Conservation (phyloP, 1,140 invertebrate species). For the Aethina tumida region DNA sequence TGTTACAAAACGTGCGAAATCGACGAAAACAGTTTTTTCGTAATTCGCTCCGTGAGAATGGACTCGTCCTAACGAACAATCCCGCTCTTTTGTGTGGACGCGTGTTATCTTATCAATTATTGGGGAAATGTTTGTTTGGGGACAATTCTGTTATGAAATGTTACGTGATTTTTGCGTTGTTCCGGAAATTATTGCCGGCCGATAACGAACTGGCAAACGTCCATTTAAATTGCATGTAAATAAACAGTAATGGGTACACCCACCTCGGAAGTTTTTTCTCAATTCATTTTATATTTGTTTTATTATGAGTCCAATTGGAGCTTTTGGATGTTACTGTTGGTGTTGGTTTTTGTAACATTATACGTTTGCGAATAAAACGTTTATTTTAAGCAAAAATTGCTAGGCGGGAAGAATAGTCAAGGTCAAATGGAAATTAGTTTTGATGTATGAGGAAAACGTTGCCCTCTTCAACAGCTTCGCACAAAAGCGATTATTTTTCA, state of each 20-base stretch:
- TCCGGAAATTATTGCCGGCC: conserved; percentile 11
- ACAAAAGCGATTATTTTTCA: no score
- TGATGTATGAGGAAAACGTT: conserved; percentile 14
- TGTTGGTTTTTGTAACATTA: no score
- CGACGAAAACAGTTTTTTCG: conserved; percentile 11
- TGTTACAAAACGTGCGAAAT: conserved; percentile 30
- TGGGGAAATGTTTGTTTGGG: no score
- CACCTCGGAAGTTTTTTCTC: conserved; percentile 1
- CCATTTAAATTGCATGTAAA: neutral
- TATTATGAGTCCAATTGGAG: neutral
- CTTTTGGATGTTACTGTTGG: no score
- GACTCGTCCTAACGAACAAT: conserved; percentile 29
- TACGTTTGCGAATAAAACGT: no score
- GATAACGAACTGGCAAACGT: conserved; percentile 1
- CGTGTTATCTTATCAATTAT: conserved; percentile 19
- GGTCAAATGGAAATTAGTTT: conserved; percentile 24
- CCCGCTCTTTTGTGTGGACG: conserved; percentile 32
- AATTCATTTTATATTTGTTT: neutral
- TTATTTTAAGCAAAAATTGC: no score
- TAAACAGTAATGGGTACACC: conserved; percentile 9
- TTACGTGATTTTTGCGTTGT: no score
- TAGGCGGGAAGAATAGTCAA: conserved; percentile 23
- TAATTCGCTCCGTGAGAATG: conserved; percentile 18
- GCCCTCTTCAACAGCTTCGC: no score
- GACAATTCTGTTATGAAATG: no score